These are phyloP conservation scores for Epinephelus coioides DNA, from an alignment of 2,797 vertebrate species.

Conservation along the genomic window DNA sequence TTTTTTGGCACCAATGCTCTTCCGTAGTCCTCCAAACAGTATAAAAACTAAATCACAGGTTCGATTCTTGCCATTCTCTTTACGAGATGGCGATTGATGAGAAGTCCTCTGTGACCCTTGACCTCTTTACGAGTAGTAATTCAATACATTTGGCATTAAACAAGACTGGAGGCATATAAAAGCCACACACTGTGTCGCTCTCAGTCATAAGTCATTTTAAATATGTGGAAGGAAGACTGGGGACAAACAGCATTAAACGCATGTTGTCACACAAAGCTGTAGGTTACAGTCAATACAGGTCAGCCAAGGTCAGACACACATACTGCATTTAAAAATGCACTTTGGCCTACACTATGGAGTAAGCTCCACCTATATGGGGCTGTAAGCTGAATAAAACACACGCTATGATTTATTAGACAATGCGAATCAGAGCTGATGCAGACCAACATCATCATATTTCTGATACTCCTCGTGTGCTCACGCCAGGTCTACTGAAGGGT, in stretches of 20 bases:
- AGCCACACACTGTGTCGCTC: neutral
- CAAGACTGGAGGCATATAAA: neutral
- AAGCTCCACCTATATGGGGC: neutral
- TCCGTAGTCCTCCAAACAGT: neutral
- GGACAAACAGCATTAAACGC: neutral
- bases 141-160: constrained; percentile 1
- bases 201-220: neutral
- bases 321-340: neutral
- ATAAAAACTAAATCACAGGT: neutral
- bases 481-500: neutral
- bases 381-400: constrained; percentile 24
- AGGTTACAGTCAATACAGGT: neutral
- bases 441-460: neutral
- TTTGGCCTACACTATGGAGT: neutral
- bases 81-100: neutral
- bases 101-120: neutral
- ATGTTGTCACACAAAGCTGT: neutral
- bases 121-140: neutral
- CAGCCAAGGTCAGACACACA: neutral
- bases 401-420: constrained; percentile 16
- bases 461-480: neutral
- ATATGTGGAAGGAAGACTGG: neutral
- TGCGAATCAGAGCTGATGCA: constrained; percentile 4
- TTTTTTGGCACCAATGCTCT: no score
- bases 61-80: neutral